Evolutionary conservation across 1,140 invertebrate genomes (phyloP).

Genomic region (Carposina sasakii): DNA sequence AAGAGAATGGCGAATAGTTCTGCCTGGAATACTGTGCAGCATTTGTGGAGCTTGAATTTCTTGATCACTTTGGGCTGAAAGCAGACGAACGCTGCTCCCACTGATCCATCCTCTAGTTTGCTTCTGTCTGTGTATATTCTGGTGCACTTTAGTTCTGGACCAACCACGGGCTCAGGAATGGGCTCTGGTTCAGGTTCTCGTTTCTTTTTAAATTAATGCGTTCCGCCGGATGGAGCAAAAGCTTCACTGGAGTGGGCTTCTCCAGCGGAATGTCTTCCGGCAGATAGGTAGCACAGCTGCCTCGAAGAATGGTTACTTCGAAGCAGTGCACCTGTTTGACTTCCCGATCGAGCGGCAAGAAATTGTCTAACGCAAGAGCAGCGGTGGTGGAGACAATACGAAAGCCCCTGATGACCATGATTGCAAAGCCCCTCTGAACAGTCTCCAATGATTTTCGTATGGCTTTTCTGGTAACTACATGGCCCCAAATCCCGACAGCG

Average conservation of each 20-base stretch:
- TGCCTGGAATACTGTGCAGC: constrained; percentile 12
- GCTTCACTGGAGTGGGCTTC: no score
- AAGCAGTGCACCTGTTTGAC: no score
- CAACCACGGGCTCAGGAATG: no score
- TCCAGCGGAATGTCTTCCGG: no score
- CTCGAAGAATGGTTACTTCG: no score
- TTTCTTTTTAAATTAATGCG: no score
- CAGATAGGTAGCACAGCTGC: no score
- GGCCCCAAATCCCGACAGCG: background rate
- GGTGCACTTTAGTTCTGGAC: no score
- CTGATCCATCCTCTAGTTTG: constrained; percentile 7
- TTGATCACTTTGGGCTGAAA: background rate
- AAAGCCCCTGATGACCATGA: constrained; percentile 2
- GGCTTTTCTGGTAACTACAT: background rate
- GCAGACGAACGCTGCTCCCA: constrained; percentile 10
- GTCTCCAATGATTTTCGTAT: background rate
- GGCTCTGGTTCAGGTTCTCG: no score
- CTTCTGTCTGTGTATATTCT: constrained; percentile 21
- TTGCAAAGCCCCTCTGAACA: background rate
- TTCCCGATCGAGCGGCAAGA: background rate
- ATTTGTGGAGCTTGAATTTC: constrained; percentile 8
- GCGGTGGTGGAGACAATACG: background rate
- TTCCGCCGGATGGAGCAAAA: no score
- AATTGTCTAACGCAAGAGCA: background rate
- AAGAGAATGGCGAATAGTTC: constrained; percentile 3